phyloP scores from a whole-genome alignment of 1,140 invertebrate genomes.

The Grapholita molesta region DNA sequence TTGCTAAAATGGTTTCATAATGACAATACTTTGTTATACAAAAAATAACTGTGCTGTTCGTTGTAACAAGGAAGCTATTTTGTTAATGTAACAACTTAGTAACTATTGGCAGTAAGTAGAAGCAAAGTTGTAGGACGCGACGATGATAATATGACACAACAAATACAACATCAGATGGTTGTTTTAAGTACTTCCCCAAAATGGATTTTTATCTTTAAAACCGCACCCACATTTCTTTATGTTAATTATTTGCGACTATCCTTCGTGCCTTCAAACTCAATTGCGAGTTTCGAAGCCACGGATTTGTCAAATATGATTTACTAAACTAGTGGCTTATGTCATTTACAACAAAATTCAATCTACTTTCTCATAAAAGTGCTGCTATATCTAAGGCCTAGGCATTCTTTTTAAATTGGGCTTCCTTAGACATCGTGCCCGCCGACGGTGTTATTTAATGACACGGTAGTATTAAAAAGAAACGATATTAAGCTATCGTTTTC shows the following conservation, averaged over 20 bases:
- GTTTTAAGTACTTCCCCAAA: background rate
- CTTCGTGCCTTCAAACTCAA: too few relatives aligned
- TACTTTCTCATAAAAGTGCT: background rate
- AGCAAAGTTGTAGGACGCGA: background rate
- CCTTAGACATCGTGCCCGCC: background rate
- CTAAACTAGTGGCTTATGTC: too few relatives aligned
- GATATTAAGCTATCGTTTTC: constrained; percentile 23
- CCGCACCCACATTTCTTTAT: too few relatives aligned
- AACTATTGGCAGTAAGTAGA: background rate
- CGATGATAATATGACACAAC: background rate
- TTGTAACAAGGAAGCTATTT: background rate
- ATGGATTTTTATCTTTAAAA: too few relatives aligned
- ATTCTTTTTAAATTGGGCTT: background rate
- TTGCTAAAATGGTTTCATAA: background rate
- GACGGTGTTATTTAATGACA: background rate
- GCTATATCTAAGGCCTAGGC: background rate
- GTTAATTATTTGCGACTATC: too few relatives aligned
- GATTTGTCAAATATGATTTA: too few relatives aligned
- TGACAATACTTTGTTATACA: too few relatives aligned
- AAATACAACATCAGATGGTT: background rate
- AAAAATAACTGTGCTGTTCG: background rate
- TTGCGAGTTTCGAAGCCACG: too few relatives aligned
- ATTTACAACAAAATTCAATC: background rate
- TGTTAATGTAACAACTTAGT: constrained; percentile 8
- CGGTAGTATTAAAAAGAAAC: constrained; percentile 1